Evolutionary conservation across 2,888 invertebrate species (phyloP).

Genomic region (Xanthorhoe spadicearia): DNA sequence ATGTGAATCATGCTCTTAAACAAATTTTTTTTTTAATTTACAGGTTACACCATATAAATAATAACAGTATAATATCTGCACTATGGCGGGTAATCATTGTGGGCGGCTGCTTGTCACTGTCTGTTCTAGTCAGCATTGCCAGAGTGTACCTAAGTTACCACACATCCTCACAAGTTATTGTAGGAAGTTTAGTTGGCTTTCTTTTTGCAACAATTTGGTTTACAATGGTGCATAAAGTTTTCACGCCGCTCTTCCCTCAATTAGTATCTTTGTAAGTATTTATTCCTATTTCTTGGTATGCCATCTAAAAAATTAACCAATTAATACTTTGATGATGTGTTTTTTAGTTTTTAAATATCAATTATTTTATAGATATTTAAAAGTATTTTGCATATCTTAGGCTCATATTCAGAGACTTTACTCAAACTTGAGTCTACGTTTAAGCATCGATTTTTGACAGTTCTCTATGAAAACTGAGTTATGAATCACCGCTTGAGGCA

Average conservation of each 20-base stretch:
- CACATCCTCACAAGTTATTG: conserved; percentile 91
- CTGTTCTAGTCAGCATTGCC: conserved; percentile 87
- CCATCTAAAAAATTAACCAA: too few relatives aligned
- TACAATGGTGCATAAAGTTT: conserved; percentile 89
- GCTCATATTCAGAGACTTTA: too few relatives aligned
- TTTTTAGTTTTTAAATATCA: too few relatives aligned
- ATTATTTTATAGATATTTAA: too few relatives aligned
- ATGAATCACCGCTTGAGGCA: too few relatives aligned
- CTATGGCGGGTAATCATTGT: conserved; percentile 89
- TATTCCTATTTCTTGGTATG: background rate
- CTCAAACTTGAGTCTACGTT: too few relatives aligned
- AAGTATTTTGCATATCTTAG: too few relatives aligned
- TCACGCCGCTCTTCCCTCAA: conserved; percentile 94
- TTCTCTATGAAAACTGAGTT: too few relatives aligned
- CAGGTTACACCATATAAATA: conserved; percentile 93
- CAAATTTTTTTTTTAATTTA: conserved; percentile 45
- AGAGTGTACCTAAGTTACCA: conserved; percentile 95
- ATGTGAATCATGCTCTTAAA: too few relatives aligned
- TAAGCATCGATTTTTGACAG: too few relatives aligned
- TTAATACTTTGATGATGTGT: too few relatives aligned
- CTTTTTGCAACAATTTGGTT: conserved; percentile 93
- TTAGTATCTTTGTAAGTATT: conserved; percentile 92
- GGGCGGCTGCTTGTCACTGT: conserved; percentile 84
- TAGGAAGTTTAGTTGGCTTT: conserved; percentile 90
- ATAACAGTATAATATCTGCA: conserved; percentile 90